A percentile compares a stretch with the other conserved stretches of the same genome.
These are phyloP conservation scores for Mimas tiliae DNA, from an alignment of 2,888 invertebrate genomes.

Conservation along the genomic window DNA sequence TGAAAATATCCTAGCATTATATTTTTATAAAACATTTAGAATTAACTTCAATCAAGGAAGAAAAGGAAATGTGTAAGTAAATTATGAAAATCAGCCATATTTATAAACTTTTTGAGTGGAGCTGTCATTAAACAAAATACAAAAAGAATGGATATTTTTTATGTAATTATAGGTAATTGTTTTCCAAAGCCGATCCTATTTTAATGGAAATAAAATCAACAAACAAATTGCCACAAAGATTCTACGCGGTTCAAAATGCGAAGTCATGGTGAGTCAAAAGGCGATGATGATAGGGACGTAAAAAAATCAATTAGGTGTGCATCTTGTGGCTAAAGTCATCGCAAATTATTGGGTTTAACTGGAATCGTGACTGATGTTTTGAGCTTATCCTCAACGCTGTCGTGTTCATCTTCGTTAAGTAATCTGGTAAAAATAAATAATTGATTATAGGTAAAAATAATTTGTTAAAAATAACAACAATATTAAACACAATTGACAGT, in stretches of 20 bases:
- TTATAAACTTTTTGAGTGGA: not conserved
- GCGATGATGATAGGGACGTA: not conserved
- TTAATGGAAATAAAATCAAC: slow-evolving; percentile 1
- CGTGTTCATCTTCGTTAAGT: not conserved
- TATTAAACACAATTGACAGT: too few species aligned
- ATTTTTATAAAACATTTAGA: too few species aligned
- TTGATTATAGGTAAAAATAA: too few species aligned
- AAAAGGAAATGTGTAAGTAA: too few species aligned
- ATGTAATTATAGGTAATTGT: not conserved
- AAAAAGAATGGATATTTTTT: not conserved
- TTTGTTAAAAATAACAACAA: too few species aligned
- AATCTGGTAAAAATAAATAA: not conserved
- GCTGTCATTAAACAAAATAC: not conserved
- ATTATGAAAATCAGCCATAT: not conserved
- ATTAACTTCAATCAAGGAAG: too few species aligned
- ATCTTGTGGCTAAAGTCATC: slow-evolving; percentile 20
- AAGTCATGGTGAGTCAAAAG: slow-evolving; percentile 5
- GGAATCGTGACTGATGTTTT: slow-evolving; percentile 14
- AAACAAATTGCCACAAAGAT: slow-evolving; percentile 12
- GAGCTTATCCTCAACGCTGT: not conserved
- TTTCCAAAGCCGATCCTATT: not conserved
- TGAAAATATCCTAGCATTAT: too few species aligned
- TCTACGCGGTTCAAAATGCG: not conserved
- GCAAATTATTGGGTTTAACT: slow-evolving; percentile 10
- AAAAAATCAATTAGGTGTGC: slow-evolving; percentile 19